Conservation (phyloP, 2,113 vertebrate genomes). For the Mesitornis unicolor region DNA sequence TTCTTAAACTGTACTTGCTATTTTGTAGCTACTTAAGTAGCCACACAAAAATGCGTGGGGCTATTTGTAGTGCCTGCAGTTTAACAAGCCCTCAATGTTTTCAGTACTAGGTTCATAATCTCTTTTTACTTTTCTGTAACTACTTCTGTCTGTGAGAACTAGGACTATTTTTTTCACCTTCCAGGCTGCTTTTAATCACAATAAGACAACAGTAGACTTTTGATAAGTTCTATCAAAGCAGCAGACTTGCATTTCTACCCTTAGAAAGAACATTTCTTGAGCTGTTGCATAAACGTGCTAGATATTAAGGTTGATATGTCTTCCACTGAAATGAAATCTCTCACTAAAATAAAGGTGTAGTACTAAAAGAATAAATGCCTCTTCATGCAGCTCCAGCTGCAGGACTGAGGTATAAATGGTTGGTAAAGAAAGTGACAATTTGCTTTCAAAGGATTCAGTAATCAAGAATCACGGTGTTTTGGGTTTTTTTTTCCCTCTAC, state of each 20-base stretch:
- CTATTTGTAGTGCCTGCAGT: neutral
- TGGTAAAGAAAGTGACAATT: neutral
- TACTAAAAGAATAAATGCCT: neutral
- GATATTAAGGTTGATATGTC: neutral
- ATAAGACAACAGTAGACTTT: neutral
- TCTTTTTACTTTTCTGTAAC: neutral
- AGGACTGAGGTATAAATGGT: neutral
- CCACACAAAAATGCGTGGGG: neutral
- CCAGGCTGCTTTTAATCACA: neutral
- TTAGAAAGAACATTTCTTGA: neutral
- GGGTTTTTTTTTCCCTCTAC: neutral
- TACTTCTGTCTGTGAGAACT: neutral
- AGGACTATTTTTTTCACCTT: neutral
- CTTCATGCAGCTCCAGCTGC: neutral
- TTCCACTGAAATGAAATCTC: neutral
- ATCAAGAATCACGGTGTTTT: neutral
- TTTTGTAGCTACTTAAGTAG: neutral
- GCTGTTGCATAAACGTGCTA: neutral
- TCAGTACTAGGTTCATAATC: neutral
- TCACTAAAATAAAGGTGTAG: neutral
- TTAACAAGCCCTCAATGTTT: neutral
- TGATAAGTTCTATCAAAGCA: neutral
- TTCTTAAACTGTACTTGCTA: neutral
- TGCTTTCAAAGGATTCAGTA: neutral
- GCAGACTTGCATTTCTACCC: neutral